Evolutionary conservation across 1,140 invertebrate species (phyloP).

Genomic region (Drosophila miranda): DNA sequence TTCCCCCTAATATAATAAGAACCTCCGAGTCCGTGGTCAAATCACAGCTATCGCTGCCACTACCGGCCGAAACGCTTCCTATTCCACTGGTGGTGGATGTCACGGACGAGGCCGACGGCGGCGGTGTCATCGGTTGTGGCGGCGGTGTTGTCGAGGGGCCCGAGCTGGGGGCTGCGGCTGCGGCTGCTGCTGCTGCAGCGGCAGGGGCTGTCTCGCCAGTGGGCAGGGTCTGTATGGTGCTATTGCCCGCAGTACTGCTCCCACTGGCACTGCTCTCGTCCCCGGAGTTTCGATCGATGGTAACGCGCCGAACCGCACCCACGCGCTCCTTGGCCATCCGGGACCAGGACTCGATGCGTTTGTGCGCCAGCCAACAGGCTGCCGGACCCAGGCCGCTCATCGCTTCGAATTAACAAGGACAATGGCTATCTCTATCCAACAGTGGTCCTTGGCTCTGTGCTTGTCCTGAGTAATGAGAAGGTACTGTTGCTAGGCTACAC

Average conservation of each 20-base stretch:
- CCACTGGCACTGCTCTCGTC: slow-evolving; percentile 70
- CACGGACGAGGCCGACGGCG: slow-evolving; percentile 77
- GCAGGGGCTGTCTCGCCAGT: slow-evolving; percentile 17
- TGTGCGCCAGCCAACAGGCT: slow-evolving; percentile 88
- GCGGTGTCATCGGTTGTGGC: slow-evolving; percentile 82
- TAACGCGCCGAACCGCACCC: slow-evolving; percentile 84
- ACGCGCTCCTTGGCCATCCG: slow-evolving; percentile 86
- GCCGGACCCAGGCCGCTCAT: slow-evolving; percentile 87
- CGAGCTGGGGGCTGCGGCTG: slow-evolving; percentile 3
- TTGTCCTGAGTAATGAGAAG: not conserved
- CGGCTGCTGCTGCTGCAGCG: not conserved
- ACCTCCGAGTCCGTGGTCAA: slow-evolving; percentile 81
- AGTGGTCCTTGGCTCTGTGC: slow-evolving; percentile 8
- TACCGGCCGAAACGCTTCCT: slow-evolving; percentile 75
- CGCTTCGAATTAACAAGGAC: slow-evolving; percentile 10
- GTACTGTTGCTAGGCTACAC: slow-evolving; percentile 29
- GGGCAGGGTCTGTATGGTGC: slow-evolving; percentile 37
- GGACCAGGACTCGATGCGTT: slow-evolving; percentile 88
- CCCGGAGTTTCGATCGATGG: slow-evolving; percentile 84
- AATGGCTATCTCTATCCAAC: not conserved
- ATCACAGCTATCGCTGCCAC: slow-evolving; percentile 81
- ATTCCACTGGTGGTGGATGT: slow-evolving; percentile 81
- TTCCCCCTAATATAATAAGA: slow-evolving; percentile 7
- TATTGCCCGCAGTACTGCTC: slow-evolving; percentile 49
- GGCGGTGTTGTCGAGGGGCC: slow-evolving; percentile 71